These are phyloP conservation scores for Limnephilus lunatus DNA, from an alignment of 2,888 invertebrate genomes.

Conservation along the genomic window DNA sequence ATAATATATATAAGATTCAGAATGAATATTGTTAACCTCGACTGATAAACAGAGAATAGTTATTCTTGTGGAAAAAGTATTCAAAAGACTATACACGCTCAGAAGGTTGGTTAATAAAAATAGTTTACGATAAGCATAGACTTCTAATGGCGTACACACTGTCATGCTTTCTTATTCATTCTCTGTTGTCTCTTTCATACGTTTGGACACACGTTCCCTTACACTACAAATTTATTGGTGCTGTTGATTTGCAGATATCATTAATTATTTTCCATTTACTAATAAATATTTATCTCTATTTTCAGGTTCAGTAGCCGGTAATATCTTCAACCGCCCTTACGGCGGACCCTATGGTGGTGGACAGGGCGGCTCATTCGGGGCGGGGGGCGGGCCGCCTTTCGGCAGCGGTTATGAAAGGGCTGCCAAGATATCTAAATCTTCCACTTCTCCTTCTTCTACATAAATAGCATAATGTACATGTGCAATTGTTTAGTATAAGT, in stretches of 20 bases:
- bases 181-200: too few relatives aligned
- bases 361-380: slow-evolving; percentile 57
- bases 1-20: too few relatives aligned
- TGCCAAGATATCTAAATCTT: slow-evolving; percentile 53
- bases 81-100: too few relatives aligned
- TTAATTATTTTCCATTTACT: neutral
- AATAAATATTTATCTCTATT: neutral
- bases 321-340: slow-evolving; percentile 62
- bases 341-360: slow-evolving; percentile 64
- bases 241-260: neutral
- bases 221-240: too few relatives aligned
- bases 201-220: too few relatives aligned
- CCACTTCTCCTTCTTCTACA: neutral
- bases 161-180: too few relatives aligned
- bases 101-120: too few relatives aligned
- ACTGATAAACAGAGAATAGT: too few relatives aligned
- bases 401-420: slow-evolving; percentile 62
- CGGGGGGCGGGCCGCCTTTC: slow-evolving; percentile 58
- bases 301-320: slow-evolving; percentile 53
- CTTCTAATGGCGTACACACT: too few relatives aligned
- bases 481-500: neutral
- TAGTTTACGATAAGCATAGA: too few relatives aligned
- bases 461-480: neutral
- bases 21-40: too few relatives aligned
- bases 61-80: too few relatives aligned